Evolutionary conservation across 2,888 invertebrate species (phyloP).

Genomic region (Tuberolachnus salignus): DNA sequence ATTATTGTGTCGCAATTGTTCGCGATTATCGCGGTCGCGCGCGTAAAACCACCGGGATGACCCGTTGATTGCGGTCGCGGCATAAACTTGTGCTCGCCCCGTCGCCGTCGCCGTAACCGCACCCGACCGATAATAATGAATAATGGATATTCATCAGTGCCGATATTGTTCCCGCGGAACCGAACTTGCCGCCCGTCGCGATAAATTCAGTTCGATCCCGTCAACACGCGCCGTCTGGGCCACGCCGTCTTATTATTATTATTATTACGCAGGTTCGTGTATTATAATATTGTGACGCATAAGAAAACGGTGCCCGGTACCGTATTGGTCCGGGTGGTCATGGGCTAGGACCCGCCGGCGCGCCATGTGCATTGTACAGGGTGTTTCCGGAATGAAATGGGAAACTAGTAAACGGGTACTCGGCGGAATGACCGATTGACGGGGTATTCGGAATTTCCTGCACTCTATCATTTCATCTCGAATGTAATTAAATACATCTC

Average conservation of each 20-base stretch:
- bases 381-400: no score
- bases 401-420: no score
- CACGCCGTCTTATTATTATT: no score
- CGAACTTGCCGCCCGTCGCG: neutral
- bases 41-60: neutral
- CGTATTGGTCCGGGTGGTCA: neutral
- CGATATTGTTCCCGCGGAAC: slow-evolving; percentile 28
- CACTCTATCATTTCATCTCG: no score
- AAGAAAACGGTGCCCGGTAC: neutral
- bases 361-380: no score
- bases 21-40: neutral
- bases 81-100: neutral
- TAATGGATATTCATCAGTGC: slow-evolving; percentile 31
- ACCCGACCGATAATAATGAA: no score
- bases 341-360: no score
- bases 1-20: slow-evolving; percentile 1
- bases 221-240: neutral
- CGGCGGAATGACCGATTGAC: neutral
- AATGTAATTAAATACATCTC: no score
- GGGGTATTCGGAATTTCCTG: no score
- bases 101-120: neutral
- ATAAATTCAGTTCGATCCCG: slow-evolving; percentile 17
- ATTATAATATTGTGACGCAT: no score
- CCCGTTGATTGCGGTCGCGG: slow-evolving; percentile 14
- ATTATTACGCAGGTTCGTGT: no score